Conservation (phyloP, 2,797 vertebrate species). For the Takifugu rubripes region DNA sequence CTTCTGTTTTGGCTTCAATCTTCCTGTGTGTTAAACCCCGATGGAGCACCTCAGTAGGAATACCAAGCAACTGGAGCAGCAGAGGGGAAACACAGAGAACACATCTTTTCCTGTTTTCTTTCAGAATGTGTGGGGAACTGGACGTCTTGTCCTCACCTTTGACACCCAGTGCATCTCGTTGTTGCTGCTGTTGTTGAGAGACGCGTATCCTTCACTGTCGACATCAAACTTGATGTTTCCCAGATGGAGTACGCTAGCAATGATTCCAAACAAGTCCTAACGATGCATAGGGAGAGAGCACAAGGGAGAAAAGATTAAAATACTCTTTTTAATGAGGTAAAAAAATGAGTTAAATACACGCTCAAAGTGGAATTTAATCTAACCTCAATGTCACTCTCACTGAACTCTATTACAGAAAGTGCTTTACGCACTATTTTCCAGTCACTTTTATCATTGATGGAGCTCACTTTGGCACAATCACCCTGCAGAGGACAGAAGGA, state of each 20-base stretch:
- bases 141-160: conserved; percentile 75
- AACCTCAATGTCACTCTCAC: conserved; percentile 85
- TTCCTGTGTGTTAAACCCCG: conserved; percentile 90
- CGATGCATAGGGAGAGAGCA: background rate
- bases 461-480: conserved; percentile 88
- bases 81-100: background rate
- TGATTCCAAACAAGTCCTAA: conserved; percentile 88
- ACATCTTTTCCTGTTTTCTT: background rate
- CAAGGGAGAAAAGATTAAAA: background rate
- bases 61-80: conserved; percentile 81
- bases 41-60: conserved; percentile 81
- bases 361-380: background rate
- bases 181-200: conserved; percentile 70
- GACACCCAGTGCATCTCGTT: conserved; percentile 88
- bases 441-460: conserved; percentile 86
- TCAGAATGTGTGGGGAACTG: background rate
- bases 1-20: conserved; percentile 90
- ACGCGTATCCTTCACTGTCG: conserved; percentile 80
- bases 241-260: conserved; percentile 90
- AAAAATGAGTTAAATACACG: background rate
- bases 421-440: conserved; percentile 88
- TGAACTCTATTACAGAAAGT: conserved; percentile 87
- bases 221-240: conserved; percentile 86
- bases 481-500: conserved; percentile 70
- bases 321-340: background rate